Evolutionary conservation across 2,113 vertebrate species (phyloP).

Genomic region (Saguinus midas): DNA sequence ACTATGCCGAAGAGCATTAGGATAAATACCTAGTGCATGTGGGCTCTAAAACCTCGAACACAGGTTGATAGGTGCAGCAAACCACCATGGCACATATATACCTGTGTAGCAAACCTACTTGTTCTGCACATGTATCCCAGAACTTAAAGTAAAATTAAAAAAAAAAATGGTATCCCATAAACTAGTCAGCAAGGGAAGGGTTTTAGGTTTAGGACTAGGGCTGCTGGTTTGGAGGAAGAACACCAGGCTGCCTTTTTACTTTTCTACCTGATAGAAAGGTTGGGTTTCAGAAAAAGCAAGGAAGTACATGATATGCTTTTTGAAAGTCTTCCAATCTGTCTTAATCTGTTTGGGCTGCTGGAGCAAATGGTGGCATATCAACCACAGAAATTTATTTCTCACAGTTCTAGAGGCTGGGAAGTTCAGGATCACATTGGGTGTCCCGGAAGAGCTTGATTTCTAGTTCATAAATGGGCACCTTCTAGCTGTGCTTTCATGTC

Average conservation of each 20-base stretch:
- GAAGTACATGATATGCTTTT: background rate
- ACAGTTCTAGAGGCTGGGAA: background rate
- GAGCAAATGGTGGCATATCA: background rate
- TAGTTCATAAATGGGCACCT: too few relatives aligned
- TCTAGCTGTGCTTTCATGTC: accelerated
- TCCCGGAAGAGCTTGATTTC: background rate
- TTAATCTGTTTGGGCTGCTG: background rate
- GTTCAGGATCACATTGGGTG: background rate
- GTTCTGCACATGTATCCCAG: too few relatives aligned
- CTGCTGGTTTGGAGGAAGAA: background rate
- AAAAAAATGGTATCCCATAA: background rate
- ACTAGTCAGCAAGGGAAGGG: background rate
- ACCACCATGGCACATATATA: too few relatives aligned
- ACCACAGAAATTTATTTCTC: background rate
- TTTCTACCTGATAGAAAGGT: background rate
- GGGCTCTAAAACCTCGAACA: too few relatives aligned
- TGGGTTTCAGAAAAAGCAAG: background rate
- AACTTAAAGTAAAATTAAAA: too few relatives aligned
- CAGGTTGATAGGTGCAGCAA: too few relatives aligned
- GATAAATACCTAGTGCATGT: too few relatives aligned
- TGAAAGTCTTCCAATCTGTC: background rate
- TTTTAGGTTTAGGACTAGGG: background rate
- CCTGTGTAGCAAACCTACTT: too few relatives aligned
- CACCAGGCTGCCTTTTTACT: background rate
- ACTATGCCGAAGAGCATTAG: background rate